A percentile compares a stretch with the other conserved stretches of the same genome.
These are phyloP conservation scores for Pteropus rufus DNA, from an alignment of 2,797 vertebrate genomes.

Conservation along the genomic window DNA sequence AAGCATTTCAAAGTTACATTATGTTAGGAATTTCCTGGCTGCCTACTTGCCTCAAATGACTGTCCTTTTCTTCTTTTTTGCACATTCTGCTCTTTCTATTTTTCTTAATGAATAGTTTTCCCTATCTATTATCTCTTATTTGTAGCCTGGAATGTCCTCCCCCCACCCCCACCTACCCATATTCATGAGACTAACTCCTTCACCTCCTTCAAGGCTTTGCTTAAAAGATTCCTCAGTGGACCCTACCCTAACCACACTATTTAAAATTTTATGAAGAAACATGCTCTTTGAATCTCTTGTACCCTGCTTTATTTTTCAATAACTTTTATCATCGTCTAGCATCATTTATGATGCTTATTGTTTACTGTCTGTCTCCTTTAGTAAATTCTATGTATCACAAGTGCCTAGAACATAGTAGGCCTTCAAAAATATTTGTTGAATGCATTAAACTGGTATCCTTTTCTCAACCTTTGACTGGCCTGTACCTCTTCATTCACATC, in stretches of 20 bases:
- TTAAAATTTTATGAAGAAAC: not conserved
- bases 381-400: not conserved
- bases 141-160: not conserved
- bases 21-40: not conserved
- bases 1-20: slow-evolving; percentile 4
- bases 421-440: not conserved
- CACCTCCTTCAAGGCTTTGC: not conserved
- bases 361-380: not conserved
- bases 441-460: not conserved
- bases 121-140: not conserved
- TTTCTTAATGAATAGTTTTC: not conserved
- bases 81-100: not conserved
- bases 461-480: not conserved
- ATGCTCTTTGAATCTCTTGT: not conserved
- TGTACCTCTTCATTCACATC: not conserved
- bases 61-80: not conserved
- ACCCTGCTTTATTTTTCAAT: not conserved
- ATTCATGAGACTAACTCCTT: not conserved
- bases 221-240: not conserved
- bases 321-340: not conserved
- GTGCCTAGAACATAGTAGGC: not conserved
- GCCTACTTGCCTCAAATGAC: not conserved
- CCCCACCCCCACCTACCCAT: not conserved
- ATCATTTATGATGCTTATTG: not conserved
- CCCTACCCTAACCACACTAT: not conserved